Percentiles rank a stretch among this genome's conserved stretches.
These are phyloP conservation scores for Lasioglossum morio DNA, from an alignment of 2,888 invertebrate species.

Conservation along the genomic window DNA sequence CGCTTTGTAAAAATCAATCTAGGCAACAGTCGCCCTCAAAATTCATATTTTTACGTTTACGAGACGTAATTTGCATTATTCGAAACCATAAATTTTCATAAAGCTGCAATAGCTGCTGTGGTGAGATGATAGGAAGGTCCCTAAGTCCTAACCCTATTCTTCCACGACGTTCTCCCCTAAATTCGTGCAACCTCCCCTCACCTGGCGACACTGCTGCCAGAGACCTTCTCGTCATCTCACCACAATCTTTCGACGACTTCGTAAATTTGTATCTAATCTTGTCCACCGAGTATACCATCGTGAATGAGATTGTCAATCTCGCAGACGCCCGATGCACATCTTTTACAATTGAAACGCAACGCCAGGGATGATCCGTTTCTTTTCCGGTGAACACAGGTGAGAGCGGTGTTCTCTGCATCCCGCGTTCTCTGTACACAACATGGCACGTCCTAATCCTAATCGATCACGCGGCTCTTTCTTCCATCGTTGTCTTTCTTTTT, in stretches of 20 bases:
- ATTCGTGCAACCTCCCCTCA: too few relatives aligned
- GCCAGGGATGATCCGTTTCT: slow-evolving; percentile 14
- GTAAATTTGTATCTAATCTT: not conserved
- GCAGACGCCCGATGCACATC: slow-evolving; percentile 40
- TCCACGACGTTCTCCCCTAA: too few relatives aligned
- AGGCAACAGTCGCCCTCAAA: too few relatives aligned
- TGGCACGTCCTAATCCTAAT: slow-evolving; percentile 83
- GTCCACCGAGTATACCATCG: slow-evolving; percentile 4
- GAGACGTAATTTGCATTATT: too few relatives aligned
- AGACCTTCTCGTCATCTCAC: too few relatives aligned
- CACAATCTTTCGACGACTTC: not conserved
- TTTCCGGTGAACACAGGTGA: slow-evolving; percentile 16
- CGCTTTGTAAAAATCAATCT: too few relatives aligned
- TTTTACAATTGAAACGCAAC: slow-evolving; percentile 41
- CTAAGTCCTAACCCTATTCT: too few relatives aligned
- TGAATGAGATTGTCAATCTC: slow-evolving; percentile 52
- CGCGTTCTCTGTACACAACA: slow-evolving; percentile 81
- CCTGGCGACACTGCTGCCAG: too few relatives aligned
- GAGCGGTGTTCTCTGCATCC: slow-evolving; percentile 13
- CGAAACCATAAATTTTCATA: too few relatives aligned
- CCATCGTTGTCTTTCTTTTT: not conserved
- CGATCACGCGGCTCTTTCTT: slow-evolving; percentile 65
- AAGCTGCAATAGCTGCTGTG: too few relatives aligned
- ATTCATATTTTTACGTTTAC: too few relatives aligned
- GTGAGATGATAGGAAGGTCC: too few relatives aligned